Evolutionary conservation across 2,888 invertebrate species (phyloP).

Genomic region (Cecidostiba fungosa): DNA sequence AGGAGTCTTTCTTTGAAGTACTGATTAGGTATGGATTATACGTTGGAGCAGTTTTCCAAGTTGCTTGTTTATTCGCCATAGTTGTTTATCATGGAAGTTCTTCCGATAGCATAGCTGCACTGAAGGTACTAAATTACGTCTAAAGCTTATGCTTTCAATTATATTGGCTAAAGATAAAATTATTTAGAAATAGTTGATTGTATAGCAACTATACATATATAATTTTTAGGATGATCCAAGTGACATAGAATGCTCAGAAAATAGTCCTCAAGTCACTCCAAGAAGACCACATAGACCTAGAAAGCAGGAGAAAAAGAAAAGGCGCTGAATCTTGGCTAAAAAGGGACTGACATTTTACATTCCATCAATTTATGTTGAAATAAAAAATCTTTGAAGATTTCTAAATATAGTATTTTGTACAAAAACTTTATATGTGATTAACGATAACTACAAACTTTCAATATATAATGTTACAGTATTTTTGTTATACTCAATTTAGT

Average conservation of each 20-base stretch:
- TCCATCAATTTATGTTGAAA: not conserved
- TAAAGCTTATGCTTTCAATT: not conserved
- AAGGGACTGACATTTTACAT: not conserved
- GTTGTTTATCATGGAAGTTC: conserved; percentile 82
- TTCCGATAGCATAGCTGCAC: conserved; percentile 75
- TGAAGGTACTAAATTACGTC: conserved; percentile 71
- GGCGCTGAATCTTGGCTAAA: conserved; percentile 80
- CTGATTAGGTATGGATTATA: conserved; percentile 85
- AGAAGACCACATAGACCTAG: conserved; percentile 84
- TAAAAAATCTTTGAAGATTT: not conserved
- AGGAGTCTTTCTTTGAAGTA: conserved; percentile 77
- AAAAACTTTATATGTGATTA: not conserved
- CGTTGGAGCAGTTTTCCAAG: conserved; percentile 93
- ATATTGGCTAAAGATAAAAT: not conserved
- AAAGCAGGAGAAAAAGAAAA: conserved; percentile 87
- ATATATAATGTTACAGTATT: not conserved
- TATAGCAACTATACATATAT: too few species aligned
- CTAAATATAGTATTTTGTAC: not conserved
- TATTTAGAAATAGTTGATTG: not conserved
- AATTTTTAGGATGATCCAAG: conserved; percentile 84
- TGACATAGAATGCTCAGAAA: conserved; percentile 88
- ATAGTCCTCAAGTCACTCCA: conserved; percentile 87
- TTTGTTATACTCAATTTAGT: not conserved
- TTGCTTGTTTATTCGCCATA: conserved; percentile 91
- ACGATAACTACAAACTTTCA: not conserved